Evolutionary conservation across 2,113 vertebrate species (phyloP).

Genomic region (Myanophis thanlyinensis): DNA sequence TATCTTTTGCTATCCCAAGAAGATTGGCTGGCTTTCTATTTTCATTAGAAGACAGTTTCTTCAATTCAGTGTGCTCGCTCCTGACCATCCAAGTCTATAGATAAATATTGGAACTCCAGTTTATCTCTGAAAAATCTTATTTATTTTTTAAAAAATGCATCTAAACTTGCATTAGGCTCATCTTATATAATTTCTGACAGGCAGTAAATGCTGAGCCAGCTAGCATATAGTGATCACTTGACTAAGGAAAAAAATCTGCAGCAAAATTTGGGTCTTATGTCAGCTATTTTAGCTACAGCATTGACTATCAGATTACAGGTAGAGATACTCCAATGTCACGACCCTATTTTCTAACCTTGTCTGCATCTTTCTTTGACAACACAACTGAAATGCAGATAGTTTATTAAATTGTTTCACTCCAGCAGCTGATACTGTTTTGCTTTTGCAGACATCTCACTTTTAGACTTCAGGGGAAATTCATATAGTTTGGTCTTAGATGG

Average conservation of each 20-base stretch:
- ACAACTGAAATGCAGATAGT: background rate
- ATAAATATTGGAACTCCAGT: background rate
- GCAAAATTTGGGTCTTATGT: background rate
- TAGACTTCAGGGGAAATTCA: background rate
- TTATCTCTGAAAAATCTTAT: background rate
- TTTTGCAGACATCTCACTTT: background rate
- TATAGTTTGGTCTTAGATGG: background rate
- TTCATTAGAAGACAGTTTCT: background rate
- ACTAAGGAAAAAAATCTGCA: background rate
- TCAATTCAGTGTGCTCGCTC: background rate
- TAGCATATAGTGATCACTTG: background rate
- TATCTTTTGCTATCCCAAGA: background rate
- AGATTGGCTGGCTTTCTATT: background rate
- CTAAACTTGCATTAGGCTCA: background rate
- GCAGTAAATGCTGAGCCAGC: background rate
- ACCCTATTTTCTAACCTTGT: background rate
- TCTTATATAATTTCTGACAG: background rate
- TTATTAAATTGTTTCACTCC: background rate
- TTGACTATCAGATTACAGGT: background rate
- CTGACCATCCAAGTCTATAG: background rate
- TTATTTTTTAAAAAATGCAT: background rate
- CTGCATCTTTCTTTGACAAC: background rate
- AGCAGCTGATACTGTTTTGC: background rate
- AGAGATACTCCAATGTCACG: background rate
- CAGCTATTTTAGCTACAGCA: background rate